Evolutionary conservation across 2,888 invertebrate genomes (phyloP).

Genomic region (Actias luna): DNA sequence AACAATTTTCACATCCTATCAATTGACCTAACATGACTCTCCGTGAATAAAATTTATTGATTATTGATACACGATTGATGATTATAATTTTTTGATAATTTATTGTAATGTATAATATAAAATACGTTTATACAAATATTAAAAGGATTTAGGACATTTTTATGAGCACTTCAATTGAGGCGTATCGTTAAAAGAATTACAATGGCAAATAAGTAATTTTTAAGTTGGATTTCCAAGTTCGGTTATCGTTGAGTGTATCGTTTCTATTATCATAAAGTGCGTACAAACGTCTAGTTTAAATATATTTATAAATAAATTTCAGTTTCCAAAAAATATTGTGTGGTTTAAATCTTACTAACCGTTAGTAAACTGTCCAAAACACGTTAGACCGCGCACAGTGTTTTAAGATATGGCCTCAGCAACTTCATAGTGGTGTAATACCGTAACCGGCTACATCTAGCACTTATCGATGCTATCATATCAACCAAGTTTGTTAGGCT

Average conservation of each 20-base stretch:
- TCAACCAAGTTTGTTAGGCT: not conserved
- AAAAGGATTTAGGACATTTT: too few relatives aligned
- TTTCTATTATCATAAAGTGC: not conserved
- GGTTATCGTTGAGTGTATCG: not conserved
- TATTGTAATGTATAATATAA: too few relatives aligned
- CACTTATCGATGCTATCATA: conserved; percentile 1
- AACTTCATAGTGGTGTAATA: not conserved
- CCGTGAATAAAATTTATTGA: too few relatives aligned
- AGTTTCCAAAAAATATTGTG: too few relatives aligned
- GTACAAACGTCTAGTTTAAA: not conserved
- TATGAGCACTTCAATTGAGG: too few relatives aligned
- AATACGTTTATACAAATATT: too few relatives aligned
- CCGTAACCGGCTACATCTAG: conserved; percentile 11
- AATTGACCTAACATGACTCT: too few relatives aligned
- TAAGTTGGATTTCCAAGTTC: not conserved
- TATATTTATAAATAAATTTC: too few relatives aligned
- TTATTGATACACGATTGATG: too few relatives aligned
- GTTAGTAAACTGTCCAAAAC: conserved; percentile 20
- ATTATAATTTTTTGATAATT: too few relatives aligned
- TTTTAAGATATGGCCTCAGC: conserved; percentile 12
- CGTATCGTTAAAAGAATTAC: too few relatives aligned
- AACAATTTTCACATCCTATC: too few relatives aligned
- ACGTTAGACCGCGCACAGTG: conserved; percentile 24
- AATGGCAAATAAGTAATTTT: not conserved
- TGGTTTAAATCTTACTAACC: conserved; percentile 17